Percentiles rank a stretch among this genome's conserved stretches.
phyloP scores from a whole-genome alignment of 2,797 vertebrate species.

The Sphenopsis melanotis region DNA sequence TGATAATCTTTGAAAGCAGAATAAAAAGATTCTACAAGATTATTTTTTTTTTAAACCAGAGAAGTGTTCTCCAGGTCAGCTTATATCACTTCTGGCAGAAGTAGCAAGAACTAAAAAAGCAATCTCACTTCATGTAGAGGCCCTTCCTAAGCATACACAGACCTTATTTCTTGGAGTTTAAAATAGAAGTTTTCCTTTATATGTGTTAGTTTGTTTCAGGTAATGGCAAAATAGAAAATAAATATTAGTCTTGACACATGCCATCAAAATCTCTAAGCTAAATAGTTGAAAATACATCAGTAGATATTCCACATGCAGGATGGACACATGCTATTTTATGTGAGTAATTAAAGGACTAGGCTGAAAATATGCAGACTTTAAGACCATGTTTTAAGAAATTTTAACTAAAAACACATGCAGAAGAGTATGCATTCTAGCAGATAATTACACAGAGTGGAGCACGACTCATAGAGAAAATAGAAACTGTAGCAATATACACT shows the following conservation, averaged over 20 bases:
- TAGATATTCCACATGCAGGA: neutral
- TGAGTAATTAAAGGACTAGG: slow-evolving; percentile 14
- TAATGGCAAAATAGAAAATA: neutral
- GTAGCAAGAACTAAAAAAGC: neutral
- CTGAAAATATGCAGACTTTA: slow-evolving; percentile 58
- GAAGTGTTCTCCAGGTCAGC: neutral
- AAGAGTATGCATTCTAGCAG: neutral
- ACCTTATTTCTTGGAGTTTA: neutral
- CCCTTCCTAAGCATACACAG: neutral
- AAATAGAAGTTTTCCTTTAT: neutral
- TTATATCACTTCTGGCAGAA: neutral
- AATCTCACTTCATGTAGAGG: neutral
- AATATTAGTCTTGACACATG: neutral
- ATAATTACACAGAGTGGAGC: neutral
- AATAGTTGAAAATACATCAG: neutral
- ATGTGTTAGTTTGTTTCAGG: neutral
- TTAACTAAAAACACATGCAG: slow-evolving; percentile 55
- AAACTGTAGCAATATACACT: neutral
- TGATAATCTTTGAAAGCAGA: neutral
- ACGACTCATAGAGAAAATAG: neutral
- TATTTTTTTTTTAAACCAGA: neutral
- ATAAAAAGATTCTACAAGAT: neutral
- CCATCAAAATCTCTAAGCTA: neutral
- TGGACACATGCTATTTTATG: neutral
- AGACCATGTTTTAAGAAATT: slow-evolving; percentile 44